phyloP scores from a whole-genome alignment of 2,888 invertebrate species.

The Amphimallon solstitiale region DNA sequence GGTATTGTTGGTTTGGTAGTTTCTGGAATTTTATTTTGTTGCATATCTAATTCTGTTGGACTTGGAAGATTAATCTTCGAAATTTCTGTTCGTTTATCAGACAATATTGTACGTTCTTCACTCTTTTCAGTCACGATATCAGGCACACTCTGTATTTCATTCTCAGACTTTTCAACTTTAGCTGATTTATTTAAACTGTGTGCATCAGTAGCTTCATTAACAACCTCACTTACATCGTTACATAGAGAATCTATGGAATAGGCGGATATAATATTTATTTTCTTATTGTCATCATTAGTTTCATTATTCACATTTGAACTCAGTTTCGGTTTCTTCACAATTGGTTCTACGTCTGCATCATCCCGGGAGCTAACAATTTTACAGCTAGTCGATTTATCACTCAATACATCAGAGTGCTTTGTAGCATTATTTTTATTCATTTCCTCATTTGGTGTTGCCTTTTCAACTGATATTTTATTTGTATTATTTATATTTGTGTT shows the following conservation, averaged over 20 bases:
- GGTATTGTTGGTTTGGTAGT: neutral
- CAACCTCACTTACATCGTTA: slow-evolving; percentile 12
- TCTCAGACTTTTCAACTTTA: neutral
- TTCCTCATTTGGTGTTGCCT: neutral
- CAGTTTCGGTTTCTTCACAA: slow-evolving; percentile 30
- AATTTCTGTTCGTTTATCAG: slow-evolving; percentile 6
- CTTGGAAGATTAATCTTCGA: neutral
- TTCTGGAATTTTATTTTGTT: neutral
- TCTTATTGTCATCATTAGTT: slow-evolving; percentile 28
- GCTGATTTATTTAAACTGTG: neutral
- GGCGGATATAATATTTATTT: slow-evolving; percentile 26
- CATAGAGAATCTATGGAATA: slow-evolving; percentile 37
- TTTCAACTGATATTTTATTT: neutral
- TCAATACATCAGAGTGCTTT: neutral
- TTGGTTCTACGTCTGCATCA: slow-evolving; percentile 15
- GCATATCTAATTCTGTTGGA: neutral
- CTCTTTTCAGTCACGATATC: too few species aligned
- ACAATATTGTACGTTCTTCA: too few species aligned
- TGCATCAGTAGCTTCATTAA: neutral
- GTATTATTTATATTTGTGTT: neutral
- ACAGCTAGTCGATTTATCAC: neutral
- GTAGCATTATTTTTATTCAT: slow-evolving; percentile 10
- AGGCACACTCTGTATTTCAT: neutral
- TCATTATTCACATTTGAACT: slow-evolving; percentile 2
- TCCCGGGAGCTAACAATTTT: neutral